Percentiles rank a stretch among this genome's conserved stretches.
Evolutionary conservation across 2,888 invertebrate genomes (phyloP).

Genomic region (Merodon equestris): DNA sequence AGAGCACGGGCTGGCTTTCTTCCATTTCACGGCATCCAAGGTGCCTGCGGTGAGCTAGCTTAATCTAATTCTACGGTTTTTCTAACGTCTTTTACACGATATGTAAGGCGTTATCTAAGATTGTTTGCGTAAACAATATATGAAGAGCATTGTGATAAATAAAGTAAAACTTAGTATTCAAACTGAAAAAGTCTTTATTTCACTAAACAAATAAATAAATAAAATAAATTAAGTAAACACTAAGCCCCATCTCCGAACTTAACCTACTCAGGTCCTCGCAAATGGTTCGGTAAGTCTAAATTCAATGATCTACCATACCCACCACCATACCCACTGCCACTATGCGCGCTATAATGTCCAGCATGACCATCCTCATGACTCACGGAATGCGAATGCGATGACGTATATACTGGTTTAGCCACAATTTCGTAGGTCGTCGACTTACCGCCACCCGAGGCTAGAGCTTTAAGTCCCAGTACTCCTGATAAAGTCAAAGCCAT

Average conservation of each 20-base stretch:
- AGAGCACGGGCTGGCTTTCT: no score
- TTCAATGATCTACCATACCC: slow-evolving; percentile 77
- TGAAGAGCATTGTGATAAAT: no score
- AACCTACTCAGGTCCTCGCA: slow-evolving; percentile 51
- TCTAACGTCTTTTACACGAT: no score
- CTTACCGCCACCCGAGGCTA: slow-evolving; percentile 84
- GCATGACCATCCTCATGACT: slow-evolving; percentile 81
- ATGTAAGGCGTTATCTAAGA: no score
- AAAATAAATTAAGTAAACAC: slow-evolving; percentile 4
- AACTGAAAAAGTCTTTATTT: slow-evolving; percentile 2
- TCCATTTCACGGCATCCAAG: no score
- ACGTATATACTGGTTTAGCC: slow-evolving; percentile 88
- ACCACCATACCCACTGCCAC: slow-evolving; percentile 82
- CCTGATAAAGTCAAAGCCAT: slow-evolving; percentile 89
- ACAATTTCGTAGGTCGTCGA: slow-evolving; percentile 91
- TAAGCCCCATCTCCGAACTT: neutral
- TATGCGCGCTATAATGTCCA: slow-evolving; percentile 76
- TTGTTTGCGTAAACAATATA: no score
- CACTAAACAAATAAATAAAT: slow-evolving; percentile 56
- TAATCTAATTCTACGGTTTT: no score
- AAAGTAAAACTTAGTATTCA: no score
- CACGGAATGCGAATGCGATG: slow-evolving; percentile 82
- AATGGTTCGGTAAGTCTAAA: slow-evolving; percentile 71
- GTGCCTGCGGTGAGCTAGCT: no score
- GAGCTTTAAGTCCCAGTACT: slow-evolving; percentile 86